phyloP scores from a whole-genome alignment of 2,888 invertebrate genomes.

The Parasteatoda lunata region DNA sequence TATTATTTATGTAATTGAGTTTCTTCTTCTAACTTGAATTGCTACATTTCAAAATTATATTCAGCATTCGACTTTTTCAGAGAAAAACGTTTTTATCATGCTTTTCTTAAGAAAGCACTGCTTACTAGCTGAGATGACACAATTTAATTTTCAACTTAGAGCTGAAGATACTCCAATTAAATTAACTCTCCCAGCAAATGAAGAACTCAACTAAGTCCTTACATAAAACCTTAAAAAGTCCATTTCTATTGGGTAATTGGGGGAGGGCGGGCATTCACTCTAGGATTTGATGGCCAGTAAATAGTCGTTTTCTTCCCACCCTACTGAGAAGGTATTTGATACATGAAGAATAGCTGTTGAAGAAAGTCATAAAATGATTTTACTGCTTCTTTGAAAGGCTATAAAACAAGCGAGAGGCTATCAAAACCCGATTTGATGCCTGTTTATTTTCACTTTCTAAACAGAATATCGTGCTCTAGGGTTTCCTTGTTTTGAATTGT shows the following conservation, averaged over 20 bases:
- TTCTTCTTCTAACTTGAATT: too few species aligned
- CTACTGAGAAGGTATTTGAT: constrained; percentile 46
- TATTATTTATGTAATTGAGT: too few species aligned
- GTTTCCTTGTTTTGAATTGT: not conserved
- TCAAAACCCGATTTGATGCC: constrained; percentile 42
- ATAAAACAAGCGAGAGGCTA: constrained; percentile 56
- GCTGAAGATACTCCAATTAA: too few species aligned
- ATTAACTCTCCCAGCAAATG: too few species aligned
- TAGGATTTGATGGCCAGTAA: constrained; percentile 63
- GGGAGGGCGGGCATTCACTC: constrained; percentile 34
- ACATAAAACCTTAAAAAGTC: constrained; percentile 12
- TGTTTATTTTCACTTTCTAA: constrained; percentile 17
- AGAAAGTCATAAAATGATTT: constrained; percentile 42
- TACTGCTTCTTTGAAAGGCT: constrained; percentile 44
- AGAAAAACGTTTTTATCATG: too few species aligned
- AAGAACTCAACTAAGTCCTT: not conserved
- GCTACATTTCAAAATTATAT: too few species aligned
- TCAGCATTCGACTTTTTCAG: too few species aligned
- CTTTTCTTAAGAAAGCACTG: too few species aligned
- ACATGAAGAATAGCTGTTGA: constrained; percentile 26
- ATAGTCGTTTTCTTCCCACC: constrained; percentile 54
- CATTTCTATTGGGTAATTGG: constrained; percentile 44
- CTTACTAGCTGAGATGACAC: too few species aligned
- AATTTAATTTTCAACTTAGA: too few species aligned
- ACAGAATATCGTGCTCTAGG: not conserved